A percentile compares a stretch with the other conserved stretches of the same genome.
phyloP scores from a whole-genome alignment of 2,888 invertebrate genomes.

The Oligia latruncula region DNA sequence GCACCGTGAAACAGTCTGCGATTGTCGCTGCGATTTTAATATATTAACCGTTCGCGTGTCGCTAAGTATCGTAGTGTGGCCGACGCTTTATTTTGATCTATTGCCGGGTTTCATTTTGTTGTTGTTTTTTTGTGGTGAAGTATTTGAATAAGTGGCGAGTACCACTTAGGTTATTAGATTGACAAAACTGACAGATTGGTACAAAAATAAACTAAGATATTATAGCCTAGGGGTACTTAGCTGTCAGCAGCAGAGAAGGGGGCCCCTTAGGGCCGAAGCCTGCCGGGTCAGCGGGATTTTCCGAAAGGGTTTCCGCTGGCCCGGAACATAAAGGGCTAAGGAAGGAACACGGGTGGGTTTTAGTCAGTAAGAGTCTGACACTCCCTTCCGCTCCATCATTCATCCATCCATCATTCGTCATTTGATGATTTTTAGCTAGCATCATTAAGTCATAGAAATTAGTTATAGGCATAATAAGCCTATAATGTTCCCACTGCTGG shows the following conservation, averaged over 20 bases:
- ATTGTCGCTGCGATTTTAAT: conserved; percentile 74
- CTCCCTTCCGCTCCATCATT: too few species aligned
- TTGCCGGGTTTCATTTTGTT: conserved; percentile 41
- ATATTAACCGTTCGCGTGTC: conserved; percentile 72
- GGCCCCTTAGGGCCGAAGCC: too few species aligned
- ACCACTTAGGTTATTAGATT: conserved; percentile 20
- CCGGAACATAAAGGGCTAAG: too few species aligned
- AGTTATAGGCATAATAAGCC: background rate
- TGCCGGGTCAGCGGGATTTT: too few species aligned
- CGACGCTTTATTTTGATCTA: conserved; percentile 64
- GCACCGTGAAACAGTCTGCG: conserved; percentile 66
- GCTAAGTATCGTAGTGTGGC: conserved; percentile 60
- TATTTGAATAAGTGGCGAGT: conserved; percentile 33
- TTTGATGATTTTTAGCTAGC: background rate
- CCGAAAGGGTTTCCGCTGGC: too few species aligned
- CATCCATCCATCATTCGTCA: too few species aligned
- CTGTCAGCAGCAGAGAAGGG: too few species aligned
- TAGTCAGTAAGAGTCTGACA: too few species aligned
- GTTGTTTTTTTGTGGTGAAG: background rate
- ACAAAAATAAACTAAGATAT: conserved; percentile 3
- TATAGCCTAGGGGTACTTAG: background rate
- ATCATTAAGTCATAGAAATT: background rate
- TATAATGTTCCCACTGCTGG: too few species aligned
- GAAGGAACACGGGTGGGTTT: too few species aligned
- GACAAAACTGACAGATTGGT: background rate